phyloP scores from a whole-genome alignment of 2,797 vertebrate genomes.

The Arremon brunneinucha region DNA sequence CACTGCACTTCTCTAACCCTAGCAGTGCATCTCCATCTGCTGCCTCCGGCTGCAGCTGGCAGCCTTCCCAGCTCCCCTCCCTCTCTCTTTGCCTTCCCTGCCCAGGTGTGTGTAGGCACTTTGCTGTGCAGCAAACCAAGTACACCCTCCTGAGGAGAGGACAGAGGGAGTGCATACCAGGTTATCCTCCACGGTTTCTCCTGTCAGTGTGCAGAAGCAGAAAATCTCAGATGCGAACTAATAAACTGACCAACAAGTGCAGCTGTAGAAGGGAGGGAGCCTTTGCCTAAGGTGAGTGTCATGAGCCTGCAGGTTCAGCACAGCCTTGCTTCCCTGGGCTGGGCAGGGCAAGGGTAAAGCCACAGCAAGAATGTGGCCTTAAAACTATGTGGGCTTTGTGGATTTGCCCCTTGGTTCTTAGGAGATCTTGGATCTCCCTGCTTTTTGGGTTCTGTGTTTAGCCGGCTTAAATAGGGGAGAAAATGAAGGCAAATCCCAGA shows the following conservation, averaged over 20 bases:
- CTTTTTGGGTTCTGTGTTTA: not conserved
- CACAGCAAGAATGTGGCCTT: not conserved
- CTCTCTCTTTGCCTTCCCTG: not conserved
- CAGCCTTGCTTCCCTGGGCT: not conserved
- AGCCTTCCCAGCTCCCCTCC: not conserved
- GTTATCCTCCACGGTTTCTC: not conserved
- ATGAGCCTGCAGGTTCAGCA: not conserved
- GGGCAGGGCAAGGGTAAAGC: not conserved
- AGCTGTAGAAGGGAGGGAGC: not conserved
- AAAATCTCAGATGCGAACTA: not conserved
- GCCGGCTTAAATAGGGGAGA: not conserved
- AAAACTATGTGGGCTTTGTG: not conserved
- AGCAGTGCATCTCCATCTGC: not conserved
- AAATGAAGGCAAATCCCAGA: not conserved
- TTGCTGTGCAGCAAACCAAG: not conserved
- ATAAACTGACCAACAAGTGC: accelerated
- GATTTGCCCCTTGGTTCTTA: not conserved
- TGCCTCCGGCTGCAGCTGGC: not conserved
- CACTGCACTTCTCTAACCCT: not conserved
- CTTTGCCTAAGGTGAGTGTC: accelerated
- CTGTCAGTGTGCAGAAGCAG: not conserved
- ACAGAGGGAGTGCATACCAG: accelerated
- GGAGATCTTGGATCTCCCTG: not conserved
- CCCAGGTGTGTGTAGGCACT: not conserved
- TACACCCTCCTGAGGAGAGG: not conserved